A percentile compares a stretch with the other conserved stretches of the same genome.
Evolutionary conservation across 2,888 invertebrate genomes (phyloP).

Genomic region (Euphydryas editha): DNA sequence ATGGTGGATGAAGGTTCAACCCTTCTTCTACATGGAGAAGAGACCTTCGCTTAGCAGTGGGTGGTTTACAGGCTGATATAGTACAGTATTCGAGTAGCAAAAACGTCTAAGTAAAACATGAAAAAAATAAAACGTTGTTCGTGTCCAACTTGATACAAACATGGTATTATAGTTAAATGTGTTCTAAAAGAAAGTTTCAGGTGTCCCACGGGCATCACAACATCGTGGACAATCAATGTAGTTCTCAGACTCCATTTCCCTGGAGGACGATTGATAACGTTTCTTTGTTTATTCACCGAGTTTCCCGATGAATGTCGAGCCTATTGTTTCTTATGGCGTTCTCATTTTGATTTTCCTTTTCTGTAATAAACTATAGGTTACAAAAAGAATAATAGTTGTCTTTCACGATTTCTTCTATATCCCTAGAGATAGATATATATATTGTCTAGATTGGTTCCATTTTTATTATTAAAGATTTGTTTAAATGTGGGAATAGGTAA

Average conservation of each 20-base stretch:
- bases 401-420: background rate
- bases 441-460: too few species aligned
- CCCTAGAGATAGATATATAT: background rate
- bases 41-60: too few species aligned
- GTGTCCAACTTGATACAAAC: constrained; percentile 1
- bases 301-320: background rate
- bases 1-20: too few species aligned
- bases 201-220: constrained; percentile 3
- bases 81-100: background rate
- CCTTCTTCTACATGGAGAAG: too few species aligned
- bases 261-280: constrained; percentile 5
- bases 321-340: constrained; percentile 9
- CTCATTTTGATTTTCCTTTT: background rate
- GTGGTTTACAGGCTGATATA: background rate
- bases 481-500: too few species aligned
- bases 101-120: background rate
- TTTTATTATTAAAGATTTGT: too few species aligned
- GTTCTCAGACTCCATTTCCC: constrained; percentile 7
- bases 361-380: constrained; percentile 5
- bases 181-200: background rate
- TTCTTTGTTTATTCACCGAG: constrained; percentile 9
- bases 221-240: constrained; percentile 20
- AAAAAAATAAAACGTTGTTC: background rate
- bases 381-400: background rate
- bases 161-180: background rate